phyloP scores from a whole-genome alignment of 2,888 invertebrate genomes.

The Dasypogon diadema region DNA sequence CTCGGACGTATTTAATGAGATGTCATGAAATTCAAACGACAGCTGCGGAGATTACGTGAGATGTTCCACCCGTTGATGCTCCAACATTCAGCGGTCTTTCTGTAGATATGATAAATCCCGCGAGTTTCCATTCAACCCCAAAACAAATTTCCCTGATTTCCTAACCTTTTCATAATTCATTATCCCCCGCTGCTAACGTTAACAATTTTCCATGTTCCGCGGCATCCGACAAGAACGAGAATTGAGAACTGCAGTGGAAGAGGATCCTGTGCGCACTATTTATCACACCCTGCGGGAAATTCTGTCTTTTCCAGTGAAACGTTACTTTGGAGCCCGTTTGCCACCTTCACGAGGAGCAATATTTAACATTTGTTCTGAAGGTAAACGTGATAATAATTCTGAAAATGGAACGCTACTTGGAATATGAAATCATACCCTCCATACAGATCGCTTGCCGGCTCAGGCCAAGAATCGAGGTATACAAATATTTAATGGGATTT shows the following conservation, averaged over 20 bases:
- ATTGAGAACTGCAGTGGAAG: conserved; percentile 2
- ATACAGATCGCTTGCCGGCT: neutral
- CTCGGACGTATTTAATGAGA: conserved; percentile 4
- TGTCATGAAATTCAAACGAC: conserved; percentile 15
- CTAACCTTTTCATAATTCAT: conserved; percentile 19
- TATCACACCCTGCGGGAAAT: conserved; percentile 10
- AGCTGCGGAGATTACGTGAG: neutral
- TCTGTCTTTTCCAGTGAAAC: neutral
- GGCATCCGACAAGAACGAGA: neutral
- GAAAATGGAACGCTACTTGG: conserved; percentile 1
- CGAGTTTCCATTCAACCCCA: too few relatives aligned
- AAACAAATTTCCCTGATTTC: conserved; percentile 4
- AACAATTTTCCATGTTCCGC: too few relatives aligned
- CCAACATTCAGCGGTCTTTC: too few relatives aligned
- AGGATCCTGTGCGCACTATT: conserved; percentile 11
- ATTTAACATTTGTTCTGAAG: conserved; percentile 26
- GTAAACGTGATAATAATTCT: conserved; percentile 24
- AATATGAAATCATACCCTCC: neutral
- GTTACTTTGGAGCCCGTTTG: neutral
- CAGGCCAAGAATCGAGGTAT: neutral
- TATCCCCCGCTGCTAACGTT: neutral
- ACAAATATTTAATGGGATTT: conserved; percentile 14
- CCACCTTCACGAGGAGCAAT: neutral
- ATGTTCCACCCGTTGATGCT: neutral
- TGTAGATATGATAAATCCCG: too few relatives aligned